Percentiles rank a stretch among this genome's conserved stretches.
phyloP scores from a whole-genome alignment of 2,888 invertebrate genomes.

The Arctia plantaginis region DNA sequence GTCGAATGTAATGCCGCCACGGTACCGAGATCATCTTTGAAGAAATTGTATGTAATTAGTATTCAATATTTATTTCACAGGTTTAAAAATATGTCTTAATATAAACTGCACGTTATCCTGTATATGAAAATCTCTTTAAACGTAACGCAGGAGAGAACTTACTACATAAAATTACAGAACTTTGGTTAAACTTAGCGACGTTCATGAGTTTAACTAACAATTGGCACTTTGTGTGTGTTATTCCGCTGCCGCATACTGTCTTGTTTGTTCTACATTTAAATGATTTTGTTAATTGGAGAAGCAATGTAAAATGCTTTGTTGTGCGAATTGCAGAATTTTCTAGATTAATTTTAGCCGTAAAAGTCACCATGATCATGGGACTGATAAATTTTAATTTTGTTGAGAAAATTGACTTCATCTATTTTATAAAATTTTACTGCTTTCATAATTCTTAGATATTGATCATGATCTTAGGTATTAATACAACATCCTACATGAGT shows the following conservation, averaged over 20 bases:
- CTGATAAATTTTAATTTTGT: constrained; percentile 23
- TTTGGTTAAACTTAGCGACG: constrained; percentile 37
- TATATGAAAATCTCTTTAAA: background rate
- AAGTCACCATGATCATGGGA: background rate
- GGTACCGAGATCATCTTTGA: background rate
- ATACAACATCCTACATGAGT: too few relatives aligned
- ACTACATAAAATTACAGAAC: constrained; percentile 29
- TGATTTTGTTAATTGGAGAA: background rate
- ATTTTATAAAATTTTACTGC: too few relatives aligned
- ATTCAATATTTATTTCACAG: background rate
- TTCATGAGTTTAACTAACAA: constrained; percentile 40
- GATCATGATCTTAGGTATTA: too few relatives aligned
- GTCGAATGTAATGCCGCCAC: background rate
- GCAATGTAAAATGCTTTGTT: too few relatives aligned
- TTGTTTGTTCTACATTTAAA: constrained; percentile 15
- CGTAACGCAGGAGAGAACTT: background rate
- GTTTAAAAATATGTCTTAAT: background rate
- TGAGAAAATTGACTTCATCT: constrained; percentile 31
- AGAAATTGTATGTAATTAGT: background rate
- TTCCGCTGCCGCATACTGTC: constrained; percentile 29
- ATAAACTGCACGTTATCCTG: background rate
- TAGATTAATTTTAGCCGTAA: background rate
- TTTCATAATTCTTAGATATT: too few relatives aligned
- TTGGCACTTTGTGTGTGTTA: constrained; percentile 41
- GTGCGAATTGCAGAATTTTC: background rate